These are phyloP conservation scores for Patella ulyssiponensis DNA, from an alignment of 2,888 invertebrate genomes.

Conservation along the genomic window DNA sequence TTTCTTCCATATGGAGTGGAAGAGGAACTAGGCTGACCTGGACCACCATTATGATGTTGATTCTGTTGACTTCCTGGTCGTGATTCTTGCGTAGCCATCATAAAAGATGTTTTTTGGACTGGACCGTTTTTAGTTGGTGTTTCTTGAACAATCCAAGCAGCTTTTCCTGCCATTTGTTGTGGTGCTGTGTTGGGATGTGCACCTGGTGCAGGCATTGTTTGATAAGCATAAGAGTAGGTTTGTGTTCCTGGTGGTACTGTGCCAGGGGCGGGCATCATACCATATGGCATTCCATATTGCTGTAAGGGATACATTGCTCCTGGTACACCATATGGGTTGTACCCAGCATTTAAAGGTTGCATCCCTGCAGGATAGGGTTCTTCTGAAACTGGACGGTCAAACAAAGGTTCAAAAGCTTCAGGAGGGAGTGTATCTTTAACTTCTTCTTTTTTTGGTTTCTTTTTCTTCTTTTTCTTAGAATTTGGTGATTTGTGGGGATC, in stretches of 20 bases:
- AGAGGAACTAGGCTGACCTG: conserved; percentile 37
- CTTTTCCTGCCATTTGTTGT: conserved; percentile 42
- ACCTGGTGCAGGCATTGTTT: conserved; percentile 23
- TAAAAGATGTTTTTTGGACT: conserved; percentile 32
- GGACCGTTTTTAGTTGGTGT: conserved; percentile 44
- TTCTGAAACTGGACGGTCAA: conserved; percentile 29
- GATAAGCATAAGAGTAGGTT: conserved; percentile 9
- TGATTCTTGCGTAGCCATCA: conserved; percentile 33
- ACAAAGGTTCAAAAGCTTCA: conserved; percentile 50
- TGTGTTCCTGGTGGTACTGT: conserved; percentile 8
- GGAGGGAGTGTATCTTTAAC: conserved; percentile 45
- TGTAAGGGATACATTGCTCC: conserved; percentile 11
- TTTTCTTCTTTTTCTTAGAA: conserved; percentile 48
- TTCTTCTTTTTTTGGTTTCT: conserved; percentile 38
- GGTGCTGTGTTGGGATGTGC: conserved; percentile 29
- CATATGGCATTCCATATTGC: conserved; percentile 30
- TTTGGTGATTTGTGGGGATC: conserved; percentile 42
- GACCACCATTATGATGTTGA: conserved; percentile 12
- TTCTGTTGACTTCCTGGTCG: conserved; percentile 22
- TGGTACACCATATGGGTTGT: background rate
- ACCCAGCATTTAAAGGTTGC: conserved; percentile 22
- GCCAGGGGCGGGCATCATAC: conserved; percentile 28
- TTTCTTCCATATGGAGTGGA: conserved; percentile 34
- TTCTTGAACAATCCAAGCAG: conserved; percentile 48
- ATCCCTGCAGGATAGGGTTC: conserved; percentile 15